Evolutionary conservation across 1,140 invertebrate genomes (phyloP).

Genomic region (Drosophila insularis): DNA sequence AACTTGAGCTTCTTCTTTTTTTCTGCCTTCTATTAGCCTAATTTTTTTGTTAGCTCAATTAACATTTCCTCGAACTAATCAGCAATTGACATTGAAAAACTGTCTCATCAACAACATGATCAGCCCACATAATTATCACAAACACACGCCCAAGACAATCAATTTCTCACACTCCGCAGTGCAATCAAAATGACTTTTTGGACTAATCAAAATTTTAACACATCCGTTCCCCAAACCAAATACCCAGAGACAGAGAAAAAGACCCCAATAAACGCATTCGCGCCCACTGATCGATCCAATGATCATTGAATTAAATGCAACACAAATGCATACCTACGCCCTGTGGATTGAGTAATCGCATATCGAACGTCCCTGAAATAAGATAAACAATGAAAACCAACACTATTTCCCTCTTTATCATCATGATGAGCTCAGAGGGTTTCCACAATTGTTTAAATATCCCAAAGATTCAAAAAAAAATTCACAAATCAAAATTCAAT

Average conservation of each 20-base stretch:
- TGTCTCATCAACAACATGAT: not conserved
- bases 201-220: constrained; percentile 23
- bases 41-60: constrained; percentile 2
- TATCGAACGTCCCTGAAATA: constrained; percentile 28
- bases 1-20: not conserved
- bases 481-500: constrained; percentile 34
- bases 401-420: constrained; percentile 22
- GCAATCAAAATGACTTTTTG: constrained; percentile 21
- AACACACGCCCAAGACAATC: not conserved
- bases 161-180: constrained; percentile 28
- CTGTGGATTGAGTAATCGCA: constrained; percentile 23
- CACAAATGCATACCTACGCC: constrained; percentile 27
- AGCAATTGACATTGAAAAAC: constrained; percentile 42
- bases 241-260: too few species aligned
- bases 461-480: not conserved
- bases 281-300: constrained; percentile 23
- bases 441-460: constrained; percentile 34
- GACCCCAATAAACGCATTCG: not conserved
- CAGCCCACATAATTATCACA: constrained; percentile 32
- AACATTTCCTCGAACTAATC: constrained; percentile 13
- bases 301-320: constrained; percentile 11
- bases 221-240: not conserved
- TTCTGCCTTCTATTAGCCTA: not conserved
- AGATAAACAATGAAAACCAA: constrained; percentile 32
- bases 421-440: constrained; percentile 31